Evolutionary conservation across 1,140 invertebrate species (phyloP).

Genomic region (Chlorops oryzae): DNA sequence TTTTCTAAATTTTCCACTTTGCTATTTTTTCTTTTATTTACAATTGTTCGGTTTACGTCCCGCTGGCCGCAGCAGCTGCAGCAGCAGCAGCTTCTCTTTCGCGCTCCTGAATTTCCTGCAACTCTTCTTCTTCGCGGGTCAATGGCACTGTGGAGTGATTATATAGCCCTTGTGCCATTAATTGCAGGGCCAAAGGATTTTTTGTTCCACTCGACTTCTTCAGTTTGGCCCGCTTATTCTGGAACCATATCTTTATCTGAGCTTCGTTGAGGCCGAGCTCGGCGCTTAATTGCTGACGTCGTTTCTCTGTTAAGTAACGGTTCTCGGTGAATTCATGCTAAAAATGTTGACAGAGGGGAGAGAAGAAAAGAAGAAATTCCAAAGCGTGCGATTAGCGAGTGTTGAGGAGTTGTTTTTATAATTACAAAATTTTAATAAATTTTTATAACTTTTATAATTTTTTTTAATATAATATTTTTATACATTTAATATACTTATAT

Average conservation of each 20-base stretch:
- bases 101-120: conserved; percentile 46
- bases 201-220: conserved; percentile 82
- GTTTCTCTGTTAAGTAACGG: conserved; percentile 83
- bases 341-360: not conserved
- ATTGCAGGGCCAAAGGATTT: conserved; percentile 76
- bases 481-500: too few relatives aligned
- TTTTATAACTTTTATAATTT: too few relatives aligned
- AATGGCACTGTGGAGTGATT: conserved; percentile 79
- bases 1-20: not conserved
- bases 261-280: conserved; percentile 87
- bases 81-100: conserved; percentile 19
- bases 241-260: conserved; percentile 95
- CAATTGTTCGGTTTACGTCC: not conserved
- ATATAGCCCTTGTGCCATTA: conserved; percentile 86
- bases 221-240: conserved; percentile 92
- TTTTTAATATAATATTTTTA: not conserved
- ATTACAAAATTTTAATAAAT: not conserved
- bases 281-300: conserved; percentile 77
- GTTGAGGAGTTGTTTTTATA: not conserved
- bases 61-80: conserved; percentile 9
- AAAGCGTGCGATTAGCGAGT: not conserved
- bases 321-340: conserved; percentile 82
- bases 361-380: not conserved
- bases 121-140: conserved; percentile 66
- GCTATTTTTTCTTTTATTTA: not conserved